Evolutionary conservation across 2,888 invertebrate species (phyloP), one percentile per base, ranked within the genome.

Genomic region (Andrena haemorrhoa): DNA sequence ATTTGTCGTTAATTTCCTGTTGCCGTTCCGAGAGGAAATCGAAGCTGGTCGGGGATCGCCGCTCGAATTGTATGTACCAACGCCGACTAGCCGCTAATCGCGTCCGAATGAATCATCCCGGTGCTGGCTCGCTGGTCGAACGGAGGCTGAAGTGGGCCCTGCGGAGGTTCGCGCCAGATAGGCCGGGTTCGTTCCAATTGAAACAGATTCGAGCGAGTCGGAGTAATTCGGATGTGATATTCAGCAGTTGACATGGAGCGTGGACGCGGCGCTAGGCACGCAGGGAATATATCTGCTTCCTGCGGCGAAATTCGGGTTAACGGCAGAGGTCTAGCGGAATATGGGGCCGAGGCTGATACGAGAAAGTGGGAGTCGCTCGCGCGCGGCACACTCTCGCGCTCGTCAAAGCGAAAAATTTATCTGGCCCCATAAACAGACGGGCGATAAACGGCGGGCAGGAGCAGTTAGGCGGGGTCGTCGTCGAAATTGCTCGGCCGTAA

Each of bases 1-100:
- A 87, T 82, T 82, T 61, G 71, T 85, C 88, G 61, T 75, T 85
- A 85, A 86, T 86, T 87, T 85, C 82, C 88, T 51, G 82, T 75
- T 53, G 65, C 61, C 49, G 60, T 20, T 33, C 7, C 51, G 16
- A 23, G 65, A 33, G 82, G 73, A 86, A 86, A 87, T 85, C 68
- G 78, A 61, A 82, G 66, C 71, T 73, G 64, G 73, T 78, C 33
- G 16, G 8, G 49, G 20, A 35, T 47, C 65, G 61, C 49, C 61
- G 51, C 2, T 10, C 26, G 47, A 31, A 29, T 51, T 75, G 77
- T 47, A 58, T 12, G 64, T 41, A 41, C 41, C 41, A 53, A 74
- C 31, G 20, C 23, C 20, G 60, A 53, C 73, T n/a, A 63, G 12
- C 35, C 63, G 74, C 74, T 56, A 64, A 85, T 76, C 70, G 58